Evolutionary conservation across 2,888 invertebrate species (phyloP).

Genomic region (Brachyopa scutellaris): DNA sequence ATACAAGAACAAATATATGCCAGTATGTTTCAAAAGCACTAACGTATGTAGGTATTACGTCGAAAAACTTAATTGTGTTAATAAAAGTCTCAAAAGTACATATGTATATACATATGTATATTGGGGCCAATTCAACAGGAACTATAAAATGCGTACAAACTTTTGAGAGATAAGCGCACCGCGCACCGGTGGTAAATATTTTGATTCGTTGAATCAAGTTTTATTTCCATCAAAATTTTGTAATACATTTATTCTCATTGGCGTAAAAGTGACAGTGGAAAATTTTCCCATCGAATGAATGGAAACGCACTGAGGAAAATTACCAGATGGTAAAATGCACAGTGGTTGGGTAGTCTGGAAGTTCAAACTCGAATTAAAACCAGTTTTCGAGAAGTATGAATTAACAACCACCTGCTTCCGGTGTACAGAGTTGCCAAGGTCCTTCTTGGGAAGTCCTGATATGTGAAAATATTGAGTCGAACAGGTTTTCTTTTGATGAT

Average conservation of each 20-base stretch:
- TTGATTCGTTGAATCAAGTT: not conserved
- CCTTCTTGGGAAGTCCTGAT: too few relatives aligned
- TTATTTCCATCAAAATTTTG: not conserved
- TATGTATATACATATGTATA: too few relatives aligned
- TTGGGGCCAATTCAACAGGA: too few relatives aligned
- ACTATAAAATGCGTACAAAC: not conserved
- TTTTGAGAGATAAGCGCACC: too few relatives aligned
- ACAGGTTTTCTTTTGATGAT: too few relatives aligned
- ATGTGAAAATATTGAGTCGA: too few relatives aligned
- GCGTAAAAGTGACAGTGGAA: not conserved
- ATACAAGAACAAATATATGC: too few relatives aligned
- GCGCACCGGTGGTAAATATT: not conserved
- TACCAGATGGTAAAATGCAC: not conserved
- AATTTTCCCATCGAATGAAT: not conserved
- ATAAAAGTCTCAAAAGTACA: too few relatives aligned
- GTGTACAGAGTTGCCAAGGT: not conserved
- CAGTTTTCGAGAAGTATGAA: not conserved
- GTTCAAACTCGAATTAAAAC: not conserved
- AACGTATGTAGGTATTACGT: too few relatives aligned
- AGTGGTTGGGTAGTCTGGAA: not conserved
- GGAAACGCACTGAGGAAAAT: not conserved
- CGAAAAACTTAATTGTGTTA: too few relatives aligned
- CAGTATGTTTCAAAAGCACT: too few relatives aligned
- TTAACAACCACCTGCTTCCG: not conserved
- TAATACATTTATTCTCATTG: constrained; percentile 2